Evolutionary conservation across 2,888 invertebrate genomes (phyloP).

Genomic region (Rapana venosa): DNA sequence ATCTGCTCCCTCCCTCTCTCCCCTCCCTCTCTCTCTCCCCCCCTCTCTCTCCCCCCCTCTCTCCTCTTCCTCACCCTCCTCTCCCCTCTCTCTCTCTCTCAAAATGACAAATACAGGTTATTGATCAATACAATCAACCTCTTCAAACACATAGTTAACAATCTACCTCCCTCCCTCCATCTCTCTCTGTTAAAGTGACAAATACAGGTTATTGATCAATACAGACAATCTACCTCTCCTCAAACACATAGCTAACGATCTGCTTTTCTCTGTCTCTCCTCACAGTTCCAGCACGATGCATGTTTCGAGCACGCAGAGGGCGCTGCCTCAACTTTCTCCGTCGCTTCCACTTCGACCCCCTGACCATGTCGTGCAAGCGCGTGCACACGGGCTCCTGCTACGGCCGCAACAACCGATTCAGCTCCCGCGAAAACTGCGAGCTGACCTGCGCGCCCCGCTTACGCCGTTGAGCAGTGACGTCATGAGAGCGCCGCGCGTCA

Average conservation of each 20-base stretch:
- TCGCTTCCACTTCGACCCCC: conserved; percentile 34
- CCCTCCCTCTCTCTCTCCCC: neutral
- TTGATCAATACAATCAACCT: too few relatives aligned
- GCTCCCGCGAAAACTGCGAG: conserved; percentile 32
- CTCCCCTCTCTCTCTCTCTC: neutral
- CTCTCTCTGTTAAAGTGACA: neutral
- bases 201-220: too few relatives aligned
- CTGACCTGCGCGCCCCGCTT: conserved; percentile 10
- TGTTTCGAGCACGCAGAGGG: conserved; percentile 17
- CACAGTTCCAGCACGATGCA: conserved; percentile 26
- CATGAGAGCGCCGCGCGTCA: neutral
- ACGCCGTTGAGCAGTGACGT: conserved; percentile 22
- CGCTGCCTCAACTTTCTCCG: conserved; percentile 14
- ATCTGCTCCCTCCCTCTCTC: too few relatives aligned
- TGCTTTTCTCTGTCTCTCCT: neutral
- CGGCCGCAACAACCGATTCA: conserved; percentile 29
- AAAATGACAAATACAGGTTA: too few relatives aligned
- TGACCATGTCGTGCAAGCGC: conserved; percentile 17
- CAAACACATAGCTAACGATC: too few relatives aligned
- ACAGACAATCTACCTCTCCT: too few relatives aligned
- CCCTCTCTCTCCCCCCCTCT: neutral
- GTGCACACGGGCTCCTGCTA: conserved; percentile 25
- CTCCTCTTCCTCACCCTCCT: neutral
- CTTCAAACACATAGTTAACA: too few relatives aligned
- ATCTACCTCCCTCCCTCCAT: neutral